phyloP scores from a whole-genome alignment of 2,113 vertebrate genomes.

The zebrafish (Danio rerio) region DNA sequence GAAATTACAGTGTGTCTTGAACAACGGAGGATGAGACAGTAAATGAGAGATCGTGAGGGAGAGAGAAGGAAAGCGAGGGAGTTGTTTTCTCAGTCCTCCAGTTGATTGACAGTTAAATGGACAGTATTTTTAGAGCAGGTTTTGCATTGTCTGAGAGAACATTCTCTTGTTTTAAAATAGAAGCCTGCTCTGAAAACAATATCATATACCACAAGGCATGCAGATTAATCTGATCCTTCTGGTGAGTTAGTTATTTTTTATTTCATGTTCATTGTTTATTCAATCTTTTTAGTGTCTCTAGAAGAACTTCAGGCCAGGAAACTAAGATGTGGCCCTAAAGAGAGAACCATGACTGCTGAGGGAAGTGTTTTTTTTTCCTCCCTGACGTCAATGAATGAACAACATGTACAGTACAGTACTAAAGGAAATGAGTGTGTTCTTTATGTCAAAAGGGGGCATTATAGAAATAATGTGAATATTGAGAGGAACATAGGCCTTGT shows the following conservation, averaged over 20 bases:
- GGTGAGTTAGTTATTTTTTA: not conserved
- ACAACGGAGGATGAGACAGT: not conserved
- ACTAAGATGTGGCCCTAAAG: not conserved
- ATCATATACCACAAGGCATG: not conserved
- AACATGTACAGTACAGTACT: conserved; percentile 27
- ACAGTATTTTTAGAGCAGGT: conserved; percentile 12
- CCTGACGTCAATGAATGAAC: conserved; percentile 42
- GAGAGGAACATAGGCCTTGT: not conserved
- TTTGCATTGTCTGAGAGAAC: not conserved
- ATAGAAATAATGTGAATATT: not conserved
- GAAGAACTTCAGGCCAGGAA: not conserved
- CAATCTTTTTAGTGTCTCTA: not conserved
- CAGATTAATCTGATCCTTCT: not conserved
- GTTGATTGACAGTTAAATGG: conserved; percentile 27
- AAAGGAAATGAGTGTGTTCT: conserved; percentile 37
- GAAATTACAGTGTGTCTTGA: not conserved
- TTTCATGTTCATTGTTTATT: not conserved
- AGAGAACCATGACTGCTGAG: conserved; percentile 8
- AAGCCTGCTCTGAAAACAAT: not conserved
- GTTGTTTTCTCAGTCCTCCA: conserved; percentile 2
- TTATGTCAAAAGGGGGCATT: not conserved
- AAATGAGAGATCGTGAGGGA: not conserved
- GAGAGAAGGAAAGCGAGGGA: not conserved
- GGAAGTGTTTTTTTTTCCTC: conserved; percentile 45
- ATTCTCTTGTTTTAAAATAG: conserved; percentile 11